Percentiles rank a stretch among this genome's conserved stretches.
phyloP scores from a whole-genome alignment of 2,888 invertebrate genomes.

The Tortricodes alternella region DNA sequence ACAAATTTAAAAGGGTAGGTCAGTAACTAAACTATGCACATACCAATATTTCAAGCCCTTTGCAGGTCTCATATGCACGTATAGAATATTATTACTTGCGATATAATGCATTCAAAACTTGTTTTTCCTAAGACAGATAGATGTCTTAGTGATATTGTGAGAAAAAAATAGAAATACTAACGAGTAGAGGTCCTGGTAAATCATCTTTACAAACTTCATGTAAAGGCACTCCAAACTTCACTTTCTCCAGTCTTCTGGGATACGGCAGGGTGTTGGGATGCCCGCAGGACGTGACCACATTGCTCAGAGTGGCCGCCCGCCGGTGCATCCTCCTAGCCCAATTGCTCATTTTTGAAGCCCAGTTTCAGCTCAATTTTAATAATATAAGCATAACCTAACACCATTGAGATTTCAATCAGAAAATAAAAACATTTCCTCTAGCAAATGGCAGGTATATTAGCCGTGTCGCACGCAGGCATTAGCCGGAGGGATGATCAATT shows the following conservation, averaged over 20 bases:
- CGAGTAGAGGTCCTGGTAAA: constrained; percentile 95
- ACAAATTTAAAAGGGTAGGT: too few species aligned
- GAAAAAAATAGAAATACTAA: too few species aligned
- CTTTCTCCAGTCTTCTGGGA: constrained; percentile 93
- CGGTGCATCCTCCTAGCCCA: constrained; percentile 96
- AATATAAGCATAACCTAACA: constrained; percentile 16
- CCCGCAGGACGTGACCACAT: constrained; percentile 95
- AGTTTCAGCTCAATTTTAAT: constrained; percentile 20
- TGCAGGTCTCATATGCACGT: too few species aligned
- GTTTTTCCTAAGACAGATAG: too few species aligned
- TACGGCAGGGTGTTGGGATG: constrained; percentile 91
- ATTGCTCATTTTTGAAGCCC: constrained; percentile 87
- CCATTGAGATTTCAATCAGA: neutral
- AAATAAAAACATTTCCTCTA: constrained; percentile 17
- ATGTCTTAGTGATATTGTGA: too few species aligned
- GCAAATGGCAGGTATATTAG: constrained; percentile 14
- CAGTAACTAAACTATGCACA: too few species aligned
- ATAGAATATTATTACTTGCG: too few species aligned
- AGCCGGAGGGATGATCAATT: constrained; percentile 23
- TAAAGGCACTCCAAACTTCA: constrained; percentile 96
- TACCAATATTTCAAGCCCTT: too few species aligned
- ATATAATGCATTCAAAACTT: too few species aligned
- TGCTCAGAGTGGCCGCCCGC: constrained; percentile 94
- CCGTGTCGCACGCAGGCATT: constrained; percentile 10
- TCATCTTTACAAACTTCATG: constrained; percentile 97